Conservation (phyloP, 2,113 vertebrate species). For the Ceratotherium simum region DNA sequence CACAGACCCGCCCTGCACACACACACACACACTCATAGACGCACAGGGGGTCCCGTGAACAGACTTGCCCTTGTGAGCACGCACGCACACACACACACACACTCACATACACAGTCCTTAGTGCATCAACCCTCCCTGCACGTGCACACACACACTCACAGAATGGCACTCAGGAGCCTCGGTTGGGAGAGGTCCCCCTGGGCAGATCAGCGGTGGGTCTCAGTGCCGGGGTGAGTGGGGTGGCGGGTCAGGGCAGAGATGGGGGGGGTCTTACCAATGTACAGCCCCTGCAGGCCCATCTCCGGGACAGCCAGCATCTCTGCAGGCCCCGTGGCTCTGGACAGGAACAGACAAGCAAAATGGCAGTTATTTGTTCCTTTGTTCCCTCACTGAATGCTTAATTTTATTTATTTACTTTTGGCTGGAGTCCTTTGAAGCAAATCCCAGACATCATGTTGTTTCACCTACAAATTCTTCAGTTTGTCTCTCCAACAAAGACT, state of each 20-base stretch:
- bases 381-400: conserved; percentile 35
- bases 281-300: conserved; percentile 74
- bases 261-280: conserved; percentile 72
- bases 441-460: neutral
- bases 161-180: neutral
- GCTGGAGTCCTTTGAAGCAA: conserved; percentile 55
- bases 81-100: neutral
- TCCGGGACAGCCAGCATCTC: conserved; percentile 79
- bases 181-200: neutral
- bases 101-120: neutral
- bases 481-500: neutral
- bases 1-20: neutral
- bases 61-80: neutral
- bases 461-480: conserved; percentile 48
- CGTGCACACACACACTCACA: neutral
- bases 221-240: neutral
- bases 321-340: conserved; percentile 50
- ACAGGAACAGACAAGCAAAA: conserved; percentile 65
- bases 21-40: neutral
- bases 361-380: conserved; percentile 45
- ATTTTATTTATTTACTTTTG: conserved; percentile 53
- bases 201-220: neutral
- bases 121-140: neutral
- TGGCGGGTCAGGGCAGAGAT: neutral
- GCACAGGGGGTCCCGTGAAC: neutral